Percentiles rank a stretch among this genome's conserved stretches.
Conservation (phyloP, 2,113 vertebrate species). For the Rhinopomastus cyanomelas region DNA sequence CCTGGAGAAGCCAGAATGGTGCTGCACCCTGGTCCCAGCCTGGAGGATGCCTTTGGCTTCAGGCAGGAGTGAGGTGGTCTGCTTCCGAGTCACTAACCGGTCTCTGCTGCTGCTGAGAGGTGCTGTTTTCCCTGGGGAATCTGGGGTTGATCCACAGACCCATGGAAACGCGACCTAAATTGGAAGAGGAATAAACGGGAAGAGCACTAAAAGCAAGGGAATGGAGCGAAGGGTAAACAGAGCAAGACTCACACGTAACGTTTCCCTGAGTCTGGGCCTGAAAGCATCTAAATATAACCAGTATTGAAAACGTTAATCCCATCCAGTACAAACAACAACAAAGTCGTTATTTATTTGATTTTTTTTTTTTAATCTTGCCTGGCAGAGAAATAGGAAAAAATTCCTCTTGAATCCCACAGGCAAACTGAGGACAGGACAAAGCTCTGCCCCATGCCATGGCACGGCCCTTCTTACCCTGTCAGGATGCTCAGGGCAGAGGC, state of each 20-base stretch:
- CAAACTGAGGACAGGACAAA: conserved; percentile 24
- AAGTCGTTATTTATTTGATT: background rate
- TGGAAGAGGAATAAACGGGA: background rate
- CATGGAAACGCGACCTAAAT: background rate
- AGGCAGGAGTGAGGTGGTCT: background rate
- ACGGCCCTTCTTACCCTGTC: background rate
- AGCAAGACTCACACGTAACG: background rate
- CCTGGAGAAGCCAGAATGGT: background rate
- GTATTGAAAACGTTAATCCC: conserved; percentile 43
- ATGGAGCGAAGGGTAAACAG: background rate
- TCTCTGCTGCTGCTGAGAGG: background rate
- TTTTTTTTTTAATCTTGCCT: conserved; percentile 39
- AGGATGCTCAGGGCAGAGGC: fast-evolving
- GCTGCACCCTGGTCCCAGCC: background rate
- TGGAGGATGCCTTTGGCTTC: background rate
- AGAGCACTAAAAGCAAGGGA: background rate
- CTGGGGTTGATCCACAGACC: background rate
- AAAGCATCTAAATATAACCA: conserved; percentile 68
- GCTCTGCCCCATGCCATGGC: background rate
- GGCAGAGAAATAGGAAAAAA: conserved; percentile 46
- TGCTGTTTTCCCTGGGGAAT: conserved; percentile 16
- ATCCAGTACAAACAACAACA: conserved; percentile 47
- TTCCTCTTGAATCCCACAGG: background rate
- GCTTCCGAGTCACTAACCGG: background rate
- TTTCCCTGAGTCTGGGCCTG: background rate